These are phyloP conservation scores for Megastigmus dorsalis DNA, from an alignment of 2,888 invertebrate species.

Conservation along the genomic window DNA sequence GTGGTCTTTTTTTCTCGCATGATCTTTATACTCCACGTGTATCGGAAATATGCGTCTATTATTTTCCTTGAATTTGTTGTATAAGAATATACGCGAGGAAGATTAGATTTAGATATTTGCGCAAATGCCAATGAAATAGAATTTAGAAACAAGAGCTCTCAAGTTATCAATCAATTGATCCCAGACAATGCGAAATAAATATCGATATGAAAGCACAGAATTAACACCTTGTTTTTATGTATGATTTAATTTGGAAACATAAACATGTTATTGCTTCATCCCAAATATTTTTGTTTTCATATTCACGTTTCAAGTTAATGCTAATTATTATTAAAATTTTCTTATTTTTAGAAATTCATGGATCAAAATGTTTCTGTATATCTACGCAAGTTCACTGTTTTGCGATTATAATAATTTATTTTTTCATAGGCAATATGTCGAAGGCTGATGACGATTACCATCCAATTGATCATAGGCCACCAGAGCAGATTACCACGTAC, in stretches of 20 bases:
- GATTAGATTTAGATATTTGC: constrained; percentile 12
- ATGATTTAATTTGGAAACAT: constrained; percentile 7
- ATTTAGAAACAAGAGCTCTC: too few species aligned
- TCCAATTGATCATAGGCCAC: constrained; percentile 10
- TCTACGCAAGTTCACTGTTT: too few species aligned
- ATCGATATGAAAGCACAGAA: not conserved
- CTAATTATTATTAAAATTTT: too few species aligned
- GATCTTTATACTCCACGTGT: too few species aligned
- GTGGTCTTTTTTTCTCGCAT: not conserved
- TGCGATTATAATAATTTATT: too few species aligned
- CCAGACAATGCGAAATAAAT: too few species aligned
- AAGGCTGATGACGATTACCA: constrained; percentile 15
- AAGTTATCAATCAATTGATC: too few species aligned
- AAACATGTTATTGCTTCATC: not conserved
- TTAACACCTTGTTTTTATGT: not conserved
- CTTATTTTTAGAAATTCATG: not conserved
- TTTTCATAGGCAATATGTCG: not conserved
- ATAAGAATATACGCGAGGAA: not conserved
- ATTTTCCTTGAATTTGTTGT: not conserved
- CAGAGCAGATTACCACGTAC: constrained; percentile 3
- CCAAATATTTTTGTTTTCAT: constrained; percentile 9
- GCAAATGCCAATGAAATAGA: too few species aligned
- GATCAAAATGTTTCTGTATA: not conserved
- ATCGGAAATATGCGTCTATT: too few species aligned
- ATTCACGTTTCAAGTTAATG: too few species aligned